Evolutionary conservation across 2,113 vertebrate species (phyloP), one percentile per base, ranked within the genome.

Genomic region (Gavialis gangeticus): DNA sequence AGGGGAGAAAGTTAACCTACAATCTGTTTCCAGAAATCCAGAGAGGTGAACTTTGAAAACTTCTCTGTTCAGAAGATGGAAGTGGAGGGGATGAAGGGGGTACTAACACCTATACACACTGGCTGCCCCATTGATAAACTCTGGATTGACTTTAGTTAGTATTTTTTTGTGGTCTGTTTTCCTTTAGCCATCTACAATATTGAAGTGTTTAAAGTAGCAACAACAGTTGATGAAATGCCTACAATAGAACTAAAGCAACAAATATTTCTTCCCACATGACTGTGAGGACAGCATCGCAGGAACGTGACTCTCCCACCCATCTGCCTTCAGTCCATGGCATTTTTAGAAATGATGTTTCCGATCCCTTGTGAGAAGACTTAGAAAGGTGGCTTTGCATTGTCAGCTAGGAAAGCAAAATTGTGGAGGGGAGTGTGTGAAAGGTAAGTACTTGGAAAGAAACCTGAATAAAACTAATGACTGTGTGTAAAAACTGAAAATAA

Each of bases 31-130:
- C 46, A 94, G 88, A 69, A 91, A 91, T 95, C 95, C 87, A 64
- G 75, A 95, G 86, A 92, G 89, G 73, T 97, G 95, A 97, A 95
- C 84, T 95, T 85, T 92, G 94, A 85, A 84, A 94, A 82, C 30
- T 54, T 87, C 79, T 79, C 81, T 79, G 30, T 84, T 85, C 27
- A 2, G 60, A 75, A 92, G 46, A 67, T 94, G 94, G 76, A 73
- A 85, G 85, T 89, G 87, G 46, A 46, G 46, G 46, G 46, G 9
- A 46, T 46, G 46, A 46, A 46, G 46, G 46, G 46, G 46, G 46
- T 46, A 46, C 46, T 22, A 46, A 22, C 34, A 46, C 34, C 22
- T 46, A 89, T 85, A 69, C 67, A 79, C n/a, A 63, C 82, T 11
- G 3, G 1, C 66, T 66, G 85, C 73, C 90, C 63, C 54, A 4